These are phyloP conservation scores for Folsomia candida DNA, from an alignment of 2,888 invertebrate species.

Conservation along the genomic window DNA sequence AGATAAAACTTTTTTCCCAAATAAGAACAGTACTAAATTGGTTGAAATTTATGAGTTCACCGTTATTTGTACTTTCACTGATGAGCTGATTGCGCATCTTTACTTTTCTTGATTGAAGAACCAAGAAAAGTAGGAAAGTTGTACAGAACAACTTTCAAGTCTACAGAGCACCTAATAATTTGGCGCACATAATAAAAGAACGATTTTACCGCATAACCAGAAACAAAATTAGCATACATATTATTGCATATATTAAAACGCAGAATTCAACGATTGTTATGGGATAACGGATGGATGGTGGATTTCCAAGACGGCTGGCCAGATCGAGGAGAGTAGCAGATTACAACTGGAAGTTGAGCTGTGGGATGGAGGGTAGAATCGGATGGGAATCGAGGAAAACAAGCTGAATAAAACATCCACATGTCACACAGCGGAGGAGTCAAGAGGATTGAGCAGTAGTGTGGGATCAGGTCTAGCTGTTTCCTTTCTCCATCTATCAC, in stretches of 20 bases:
- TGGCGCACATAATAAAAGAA: neutral
- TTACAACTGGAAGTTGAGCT: neutral
- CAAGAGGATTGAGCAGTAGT: neutral
- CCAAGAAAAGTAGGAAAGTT: no score
- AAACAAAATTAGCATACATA: neutral
- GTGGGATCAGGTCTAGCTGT: neutral
- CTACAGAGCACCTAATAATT: no score
- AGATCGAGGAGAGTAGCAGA: neutral
- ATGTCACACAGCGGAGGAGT: neutral
- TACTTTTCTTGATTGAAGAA: neutral
- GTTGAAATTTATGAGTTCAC: no score
- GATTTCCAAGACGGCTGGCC: no score
- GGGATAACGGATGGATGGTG: no score
- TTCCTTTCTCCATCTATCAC: neutral
- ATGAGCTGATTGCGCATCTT: neutral
- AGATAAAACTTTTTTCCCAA: constrained; percentile 1
- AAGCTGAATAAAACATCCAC: constrained; percentile 1
- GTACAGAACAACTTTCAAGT: no score
- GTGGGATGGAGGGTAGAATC: neutral
- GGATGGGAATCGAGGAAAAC: neutral
- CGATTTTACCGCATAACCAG: no score
- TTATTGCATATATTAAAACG: neutral
- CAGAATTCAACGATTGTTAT: no score
- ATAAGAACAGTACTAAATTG: no score
- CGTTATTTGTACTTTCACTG: neutral